Conservation (phyloP, 2,888 invertebrate species). For the Seira sanloemensis region DNA sequence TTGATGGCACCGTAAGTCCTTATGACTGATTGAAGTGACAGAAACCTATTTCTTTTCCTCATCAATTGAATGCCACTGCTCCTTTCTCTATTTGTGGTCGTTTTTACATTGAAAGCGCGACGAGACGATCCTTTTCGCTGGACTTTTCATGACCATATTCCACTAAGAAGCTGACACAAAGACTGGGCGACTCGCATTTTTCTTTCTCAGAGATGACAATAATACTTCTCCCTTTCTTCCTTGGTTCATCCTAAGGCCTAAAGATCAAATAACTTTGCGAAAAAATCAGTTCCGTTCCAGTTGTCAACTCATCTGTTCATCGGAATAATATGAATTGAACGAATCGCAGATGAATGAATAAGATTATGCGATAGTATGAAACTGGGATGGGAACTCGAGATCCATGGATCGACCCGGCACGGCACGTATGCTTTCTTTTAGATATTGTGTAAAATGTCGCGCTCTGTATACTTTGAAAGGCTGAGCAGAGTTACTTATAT, state of each 20-base stretch:
- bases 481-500: neutral
- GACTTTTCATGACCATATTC: neutral
- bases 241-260: neutral
- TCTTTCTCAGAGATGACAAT: slow-evolving; percentile 14
- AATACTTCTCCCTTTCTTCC: slow-evolving; percentile 3
- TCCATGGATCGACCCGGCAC: neutral
- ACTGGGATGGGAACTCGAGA: slow-evolving; percentile 13
- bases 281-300: slow-evolving; percentile 27
- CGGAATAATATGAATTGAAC: slow-evolving; percentile 29
- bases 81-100: slow-evolving; percentile 8
- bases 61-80: slow-evolving; percentile 5
- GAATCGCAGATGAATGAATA: slow-evolving; percentile 20
- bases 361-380: slow-evolving; percentile 19
- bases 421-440: slow-evolving; percentile 2
- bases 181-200: slow-evolving; percentile 5
- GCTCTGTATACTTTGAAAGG: neutral
- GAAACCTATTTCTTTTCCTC: slow-evolving; percentile 27
- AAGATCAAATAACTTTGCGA: slow-evolving; percentile 35
- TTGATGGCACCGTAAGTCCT: neutral
- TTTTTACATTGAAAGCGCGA: neutral
- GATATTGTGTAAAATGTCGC: slow-evolving; percentile 1
- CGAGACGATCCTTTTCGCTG: neutral
- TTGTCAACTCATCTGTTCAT: slow-evolving; percentile 43
- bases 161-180: slow-evolving; percentile 1
- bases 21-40: slow-evolving; percentile 46